Evolutionary conservation across 2,888 invertebrate species (phyloP).

Genomic region (Lepidonotus clava): DNA sequence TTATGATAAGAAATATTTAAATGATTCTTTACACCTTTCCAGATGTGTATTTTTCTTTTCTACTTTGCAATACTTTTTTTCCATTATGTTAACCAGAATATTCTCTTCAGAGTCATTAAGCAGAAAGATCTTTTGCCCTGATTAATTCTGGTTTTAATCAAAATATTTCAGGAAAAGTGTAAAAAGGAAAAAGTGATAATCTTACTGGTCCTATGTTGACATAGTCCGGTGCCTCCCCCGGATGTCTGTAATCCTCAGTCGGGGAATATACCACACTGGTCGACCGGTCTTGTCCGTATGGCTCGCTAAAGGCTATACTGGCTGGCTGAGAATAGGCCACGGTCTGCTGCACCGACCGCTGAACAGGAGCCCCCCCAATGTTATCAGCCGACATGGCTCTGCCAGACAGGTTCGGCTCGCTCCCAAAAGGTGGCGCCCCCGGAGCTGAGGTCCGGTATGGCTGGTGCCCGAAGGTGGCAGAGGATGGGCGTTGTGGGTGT

Average conservation of each 20-base stretch:
- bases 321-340: conserved; percentile 3
- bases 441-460: not conserved
- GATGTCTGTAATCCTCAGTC: not conserved
- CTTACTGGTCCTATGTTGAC: conserved; percentile 46
- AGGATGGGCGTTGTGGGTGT: not conserved
- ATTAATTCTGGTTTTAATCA: too few species aligned
- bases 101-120: too few species aligned
- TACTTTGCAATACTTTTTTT: too few species aligned
- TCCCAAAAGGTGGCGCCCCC: not conserved
- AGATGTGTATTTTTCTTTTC: too few species aligned
- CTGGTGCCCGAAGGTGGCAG: conserved; percentile 4
- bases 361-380: not conserved
- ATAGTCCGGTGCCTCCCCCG: not conserved
- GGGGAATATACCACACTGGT: conserved; percentile 13
- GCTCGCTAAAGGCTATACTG: conserved; percentile 27
- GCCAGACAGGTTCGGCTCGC: conserved; percentile 31
- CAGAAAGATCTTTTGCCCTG: too few species aligned
- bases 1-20: too few species aligned
- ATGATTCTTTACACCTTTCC: too few species aligned
- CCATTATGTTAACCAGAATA: too few species aligned
- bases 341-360: not conserved
- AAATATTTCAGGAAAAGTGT: too few species aligned
- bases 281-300: conserved; percentile 5
- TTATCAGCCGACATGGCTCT: not conserved
- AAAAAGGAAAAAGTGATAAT: too few species aligned